phyloP scores from a whole-genome alignment of 2,113 vertebrate genomes.

The Alexandromys fortis region DNA sequence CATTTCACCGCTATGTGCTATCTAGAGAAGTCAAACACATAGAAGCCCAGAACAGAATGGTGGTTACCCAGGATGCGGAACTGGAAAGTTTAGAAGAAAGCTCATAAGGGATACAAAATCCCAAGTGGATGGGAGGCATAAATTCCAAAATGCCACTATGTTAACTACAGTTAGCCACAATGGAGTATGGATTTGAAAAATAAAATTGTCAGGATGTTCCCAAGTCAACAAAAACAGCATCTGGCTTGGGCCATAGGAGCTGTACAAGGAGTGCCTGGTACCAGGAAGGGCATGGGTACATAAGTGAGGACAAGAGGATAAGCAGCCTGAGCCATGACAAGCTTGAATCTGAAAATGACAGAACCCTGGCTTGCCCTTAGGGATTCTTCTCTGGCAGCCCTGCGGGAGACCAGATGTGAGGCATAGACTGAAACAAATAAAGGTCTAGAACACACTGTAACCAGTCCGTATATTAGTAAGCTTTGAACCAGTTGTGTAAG shows the following conservation, averaged over 20 bases:
- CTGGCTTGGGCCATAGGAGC: neutral
- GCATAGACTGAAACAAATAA: neutral
- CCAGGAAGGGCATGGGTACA: neutral
- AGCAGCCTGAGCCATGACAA: neutral
- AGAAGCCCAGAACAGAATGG: neutral
- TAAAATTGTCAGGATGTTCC: neutral
- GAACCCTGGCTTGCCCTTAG: neutral
- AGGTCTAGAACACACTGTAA: neutral
- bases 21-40: neutral
- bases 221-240: neutral
- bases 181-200: neutral
- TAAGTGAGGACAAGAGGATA: neutral
- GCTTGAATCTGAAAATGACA: neutral
- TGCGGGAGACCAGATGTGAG: neutral
- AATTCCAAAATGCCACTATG: neutral
- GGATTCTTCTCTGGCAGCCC: neutral
- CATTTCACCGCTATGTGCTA: neutral
- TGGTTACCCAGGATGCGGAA: no score
- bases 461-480: neutral
- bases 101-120: neutral
- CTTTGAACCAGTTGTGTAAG: neutral
- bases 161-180: neutral
- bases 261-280: no score
- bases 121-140: neutral
- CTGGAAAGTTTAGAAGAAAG: no score